phyloP scores from a whole-genome alignment of 1,140 invertebrate species.

The Diabrotica undecimpunctata region DNA sequence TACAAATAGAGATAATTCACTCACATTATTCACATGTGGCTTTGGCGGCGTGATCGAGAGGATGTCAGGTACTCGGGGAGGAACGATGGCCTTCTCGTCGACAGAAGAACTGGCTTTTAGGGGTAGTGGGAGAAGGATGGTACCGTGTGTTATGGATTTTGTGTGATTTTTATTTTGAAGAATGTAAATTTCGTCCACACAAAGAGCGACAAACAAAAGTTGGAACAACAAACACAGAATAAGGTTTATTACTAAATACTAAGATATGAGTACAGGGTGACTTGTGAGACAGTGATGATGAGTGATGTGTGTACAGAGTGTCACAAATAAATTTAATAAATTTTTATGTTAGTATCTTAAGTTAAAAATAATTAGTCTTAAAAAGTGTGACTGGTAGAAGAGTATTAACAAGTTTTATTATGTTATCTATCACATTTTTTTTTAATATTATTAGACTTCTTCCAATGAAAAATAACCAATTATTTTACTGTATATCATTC shows the following conservation, averaged over 20 bases:
- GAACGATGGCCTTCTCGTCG: conserved; percentile 34
- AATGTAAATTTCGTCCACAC: conserved; percentile 2
- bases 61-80: conserved; percentile 30
- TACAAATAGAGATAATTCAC: conserved; percentile 13
- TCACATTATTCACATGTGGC: conserved; percentile 33
- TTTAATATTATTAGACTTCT: too few relatives aligned
- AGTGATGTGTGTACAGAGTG: neutral
- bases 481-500: too few relatives aligned
- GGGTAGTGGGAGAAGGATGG: neutral
- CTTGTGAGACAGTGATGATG: neutral
- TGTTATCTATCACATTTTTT: too few relatives aligned
- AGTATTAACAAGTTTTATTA: too few relatives aligned
- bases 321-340: neutral
- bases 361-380: too few relatives aligned
- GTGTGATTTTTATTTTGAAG: neutral
- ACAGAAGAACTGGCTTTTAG: conserved; percentile 37
- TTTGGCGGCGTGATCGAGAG: conserved; percentile 28
- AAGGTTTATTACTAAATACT: neutral
- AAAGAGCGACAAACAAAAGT: neutral
- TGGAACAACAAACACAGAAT: neutral
- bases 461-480: too few relatives aligned
- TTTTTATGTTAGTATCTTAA: neutral
- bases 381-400: too few relatives aligned
- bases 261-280: neutral
- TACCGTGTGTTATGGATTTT: neutral